Evolutionary conservation across 2,113 vertebrate species (phyloP).

Genomic region (Kryptolebias marmoratus): DNA sequence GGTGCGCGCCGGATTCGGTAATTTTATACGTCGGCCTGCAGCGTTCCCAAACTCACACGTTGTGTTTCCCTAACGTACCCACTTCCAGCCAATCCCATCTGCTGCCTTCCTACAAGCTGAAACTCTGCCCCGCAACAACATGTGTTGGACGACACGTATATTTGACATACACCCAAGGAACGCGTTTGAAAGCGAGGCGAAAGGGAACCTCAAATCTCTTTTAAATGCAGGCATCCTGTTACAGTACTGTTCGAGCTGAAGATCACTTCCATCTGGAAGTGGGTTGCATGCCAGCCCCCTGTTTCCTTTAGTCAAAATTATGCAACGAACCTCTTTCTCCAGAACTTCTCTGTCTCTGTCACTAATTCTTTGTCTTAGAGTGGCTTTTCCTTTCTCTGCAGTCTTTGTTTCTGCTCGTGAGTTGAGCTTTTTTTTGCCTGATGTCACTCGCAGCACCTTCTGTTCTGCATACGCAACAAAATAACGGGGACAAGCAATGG

Average conservation of each 20-base stretch:
- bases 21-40: slow-evolving; percentile 1
- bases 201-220: slow-evolving; percentile 10
- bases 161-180: background rate
- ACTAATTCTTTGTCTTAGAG: slow-evolving; percentile 8
- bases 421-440: slow-evolving; percentile 27
- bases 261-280: slow-evolving; percentile 31
- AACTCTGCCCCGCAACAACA: slow-evolving; percentile 37
- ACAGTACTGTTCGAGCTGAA: slow-evolving; percentile 14
- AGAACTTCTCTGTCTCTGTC: slow-evolving; percentile 8
- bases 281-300: background rate
- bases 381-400: background rate
- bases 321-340: background rate
- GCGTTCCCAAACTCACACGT: slow-evolving; percentile 33
- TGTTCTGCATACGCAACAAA: background rate
- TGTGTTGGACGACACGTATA: background rate
- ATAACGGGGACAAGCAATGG: background rate
- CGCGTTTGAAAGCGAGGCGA: slow-evolving; percentile 4
- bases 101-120: slow-evolving; percentile 31
- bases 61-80: slow-evolving; percentile 50
- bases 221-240: slow-evolving; percentile 24
- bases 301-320: slow-evolving; percentile 16
- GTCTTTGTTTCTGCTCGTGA: slow-evolving; percentile 5
- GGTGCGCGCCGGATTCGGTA: slow-evolving; percentile 5
- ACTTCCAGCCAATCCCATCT: slow-evolving; percentile 25
- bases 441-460: slow-evolving; percentile 6